Percentiles rank a stretch among this genome's conserved stretches.
phyloP scores from a whole-genome alignment of 1,140 invertebrate species.

The Macrotrachela quadricornifera region DNA sequence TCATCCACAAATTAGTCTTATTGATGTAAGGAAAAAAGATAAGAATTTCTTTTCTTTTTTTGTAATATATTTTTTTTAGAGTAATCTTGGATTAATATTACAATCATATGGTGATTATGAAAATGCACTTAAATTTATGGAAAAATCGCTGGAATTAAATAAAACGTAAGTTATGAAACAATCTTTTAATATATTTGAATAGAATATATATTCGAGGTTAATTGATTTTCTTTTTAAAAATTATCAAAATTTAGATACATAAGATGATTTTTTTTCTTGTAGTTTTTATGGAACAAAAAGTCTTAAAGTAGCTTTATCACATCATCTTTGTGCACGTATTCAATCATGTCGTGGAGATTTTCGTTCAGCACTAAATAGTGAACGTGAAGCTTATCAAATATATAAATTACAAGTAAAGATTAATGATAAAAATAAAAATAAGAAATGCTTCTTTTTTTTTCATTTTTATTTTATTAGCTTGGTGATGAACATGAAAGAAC shows the following conservation, averaged over 20 bases:
- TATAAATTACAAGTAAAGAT: slow-evolving; percentile 56
- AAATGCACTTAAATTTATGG: slow-evolving; percentile 69
- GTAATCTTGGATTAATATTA: slow-evolving; percentile 85
- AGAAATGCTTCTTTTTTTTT: too few relatives aligned
- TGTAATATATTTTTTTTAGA: too few relatives aligned
- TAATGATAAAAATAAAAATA: too few relatives aligned
- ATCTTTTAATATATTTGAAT: too few relatives aligned
- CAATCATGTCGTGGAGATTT: slow-evolving; percentile 80
- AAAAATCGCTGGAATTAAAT: slow-evolving; percentile 69
- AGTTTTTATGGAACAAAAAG: slow-evolving; percentile 53
- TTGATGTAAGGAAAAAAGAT: slow-evolving; percentile 41
- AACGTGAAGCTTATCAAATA: slow-evolving; percentile 89
- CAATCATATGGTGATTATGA: slow-evolving; percentile 92
- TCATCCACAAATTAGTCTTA: slow-evolving; percentile 82
- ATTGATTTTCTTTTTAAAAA: too few relatives aligned
- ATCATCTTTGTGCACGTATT: slow-evolving; percentile 78
- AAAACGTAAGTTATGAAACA: slow-evolving; percentile 12
- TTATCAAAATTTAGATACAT: too few relatives aligned
- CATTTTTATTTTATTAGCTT: slow-evolving; percentile 23
- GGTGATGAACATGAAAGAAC: slow-evolving; percentile 92
- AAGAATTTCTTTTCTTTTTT: too few relatives aligned
- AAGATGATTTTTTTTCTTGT: too few relatives aligned
- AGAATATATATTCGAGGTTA: too few relatives aligned
- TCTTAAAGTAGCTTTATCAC: slow-evolving; percentile 77
- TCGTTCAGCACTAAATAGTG: slow-evolving; percentile 70